Percentiles rank a stretch among this genome's conserved stretches.
Conservation (phyloP, 2,888 invertebrate genomes). For the Phengaris alcon region DNA sequence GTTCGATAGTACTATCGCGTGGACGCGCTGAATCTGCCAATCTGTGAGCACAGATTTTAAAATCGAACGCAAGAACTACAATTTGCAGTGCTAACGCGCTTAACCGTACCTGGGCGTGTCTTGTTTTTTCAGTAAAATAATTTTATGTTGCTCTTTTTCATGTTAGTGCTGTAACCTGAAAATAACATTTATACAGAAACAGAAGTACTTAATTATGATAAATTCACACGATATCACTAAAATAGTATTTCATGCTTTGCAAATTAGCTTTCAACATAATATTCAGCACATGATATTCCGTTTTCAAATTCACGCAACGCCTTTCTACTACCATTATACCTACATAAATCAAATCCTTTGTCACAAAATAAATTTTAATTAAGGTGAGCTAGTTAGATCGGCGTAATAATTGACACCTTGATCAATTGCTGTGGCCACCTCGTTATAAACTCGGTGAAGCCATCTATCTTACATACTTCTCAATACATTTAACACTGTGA, state of each 20-base stretch:
- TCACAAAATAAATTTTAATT: conserved; percentile 76
- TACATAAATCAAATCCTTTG: conserved; percentile 36
- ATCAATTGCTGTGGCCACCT: conserved; percentile 71
- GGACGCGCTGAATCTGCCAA: too few relatives aligned
- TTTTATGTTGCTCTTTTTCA: too few relatives aligned
- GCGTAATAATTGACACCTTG: conserved; percentile 75
- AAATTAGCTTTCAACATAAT: conserved; percentile 2
- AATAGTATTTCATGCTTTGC: not conserved
- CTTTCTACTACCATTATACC: conserved; percentile 13
- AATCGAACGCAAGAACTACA: too few relatives aligned
- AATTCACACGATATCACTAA: too few relatives aligned
- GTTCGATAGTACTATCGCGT: too few relatives aligned
- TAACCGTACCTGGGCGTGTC: too few relatives aligned
- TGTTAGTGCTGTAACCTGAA: too few relatives aligned
- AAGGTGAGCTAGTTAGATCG: conserved; percentile 63
- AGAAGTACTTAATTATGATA: too few relatives aligned
- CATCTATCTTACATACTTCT: conserved; percentile 67
- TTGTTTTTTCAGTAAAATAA: too few relatives aligned
- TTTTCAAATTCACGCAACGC: not conserved
- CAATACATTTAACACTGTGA: conserved; percentile 59
- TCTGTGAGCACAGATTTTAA: too few relatives aligned
- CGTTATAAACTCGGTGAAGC: conserved; percentile 65
- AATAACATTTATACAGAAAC: too few relatives aligned
- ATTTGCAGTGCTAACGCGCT: too few relatives aligned
- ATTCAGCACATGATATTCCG: not conserved